Evolutionary conservation across 2,888 invertebrate genomes (phyloP).

Genomic region (Leistus spinibarbis): DNA sequence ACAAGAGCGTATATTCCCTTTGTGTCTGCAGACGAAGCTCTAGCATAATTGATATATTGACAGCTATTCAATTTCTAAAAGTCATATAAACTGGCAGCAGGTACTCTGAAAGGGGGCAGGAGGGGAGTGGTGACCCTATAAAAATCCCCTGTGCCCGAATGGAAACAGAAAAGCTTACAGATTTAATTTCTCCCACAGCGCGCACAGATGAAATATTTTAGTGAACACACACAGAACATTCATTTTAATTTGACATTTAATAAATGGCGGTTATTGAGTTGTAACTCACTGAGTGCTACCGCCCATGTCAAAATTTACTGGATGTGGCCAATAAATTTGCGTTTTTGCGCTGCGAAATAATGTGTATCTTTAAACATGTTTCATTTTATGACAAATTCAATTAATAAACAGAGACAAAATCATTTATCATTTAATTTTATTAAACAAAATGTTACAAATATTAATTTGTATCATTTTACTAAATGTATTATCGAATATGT

Average conservation of each 20-base stretch:
- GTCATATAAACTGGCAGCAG: constrained; percentile 27
- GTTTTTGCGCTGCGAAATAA: constrained; percentile 1
- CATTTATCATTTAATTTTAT: background rate
- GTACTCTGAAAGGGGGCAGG: no score
- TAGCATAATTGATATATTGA: constrained; percentile 38
- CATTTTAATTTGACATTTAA: constrained; percentile 40
- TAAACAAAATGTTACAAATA: no score
- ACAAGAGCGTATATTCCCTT: constrained; percentile 22
- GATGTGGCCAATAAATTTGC: constrained; percentile 29
- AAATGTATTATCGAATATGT: no score
- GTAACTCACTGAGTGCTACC: constrained; percentile 36
- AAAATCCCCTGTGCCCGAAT: constrained; percentile 26
- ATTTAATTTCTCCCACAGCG: constrained; percentile 40
- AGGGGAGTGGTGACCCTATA: background rate
- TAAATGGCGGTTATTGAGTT: constrained; percentile 40
- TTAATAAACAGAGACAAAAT: background rate
- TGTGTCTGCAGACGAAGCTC: constrained; percentile 18
- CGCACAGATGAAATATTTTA: constrained; percentile 40
- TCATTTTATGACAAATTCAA: background rate
- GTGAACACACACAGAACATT: constrained; percentile 37
- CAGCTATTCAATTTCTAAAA: constrained; percentile 38
- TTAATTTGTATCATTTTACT: no score
- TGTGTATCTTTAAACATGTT: background rate
- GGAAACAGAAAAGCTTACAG: constrained; percentile 37
- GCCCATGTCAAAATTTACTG: constrained; percentile 33